Percentiles rank a stretch among this genome's conserved stretches.
Conservation (phyloP, 2,113 vertebrate genomes). For the Cervus canadensis region DNA sequence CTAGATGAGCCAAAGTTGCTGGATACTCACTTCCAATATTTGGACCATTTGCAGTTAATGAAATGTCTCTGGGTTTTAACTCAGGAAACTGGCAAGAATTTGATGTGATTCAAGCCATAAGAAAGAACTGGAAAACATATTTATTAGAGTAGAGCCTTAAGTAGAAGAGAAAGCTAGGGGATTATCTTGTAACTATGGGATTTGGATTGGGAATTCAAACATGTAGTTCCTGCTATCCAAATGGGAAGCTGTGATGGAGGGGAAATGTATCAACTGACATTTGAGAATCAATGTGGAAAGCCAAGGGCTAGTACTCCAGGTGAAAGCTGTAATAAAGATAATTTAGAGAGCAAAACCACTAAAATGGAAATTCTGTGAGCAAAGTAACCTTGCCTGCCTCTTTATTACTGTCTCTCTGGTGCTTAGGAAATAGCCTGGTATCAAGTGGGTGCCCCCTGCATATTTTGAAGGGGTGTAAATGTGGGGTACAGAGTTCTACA, state of each 20-base stretch:
- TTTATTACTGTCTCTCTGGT: neutral
- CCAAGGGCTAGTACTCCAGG: neutral
- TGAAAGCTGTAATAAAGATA: neutral
- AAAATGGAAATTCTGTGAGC: constrained; percentile 2
- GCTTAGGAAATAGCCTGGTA: neutral
- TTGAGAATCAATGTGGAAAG: neutral
- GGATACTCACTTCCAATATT: neutral
- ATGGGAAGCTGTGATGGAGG: neutral
- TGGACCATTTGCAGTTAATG: neutral
- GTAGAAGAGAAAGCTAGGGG: neutral
- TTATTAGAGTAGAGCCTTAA: neutral
- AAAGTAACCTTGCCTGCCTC: neutral
- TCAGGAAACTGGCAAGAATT: neutral
- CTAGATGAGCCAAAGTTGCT: neutral
- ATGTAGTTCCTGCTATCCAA: neutral
- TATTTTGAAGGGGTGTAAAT: neutral
- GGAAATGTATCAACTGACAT: neutral
- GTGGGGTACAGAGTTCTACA: neutral
- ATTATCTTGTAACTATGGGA: neutral
- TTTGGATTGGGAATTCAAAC: neutral
- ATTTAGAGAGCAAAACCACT: neutral
- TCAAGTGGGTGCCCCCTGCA: neutral
- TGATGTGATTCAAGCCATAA: neutral
- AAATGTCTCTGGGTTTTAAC: constrained; percentile 10
- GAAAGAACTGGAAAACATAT: neutral